Base-by-base conservation (phyloP, 2,888 invertebrate genomes). In the Leptodirus hochenwartii region DNA sequence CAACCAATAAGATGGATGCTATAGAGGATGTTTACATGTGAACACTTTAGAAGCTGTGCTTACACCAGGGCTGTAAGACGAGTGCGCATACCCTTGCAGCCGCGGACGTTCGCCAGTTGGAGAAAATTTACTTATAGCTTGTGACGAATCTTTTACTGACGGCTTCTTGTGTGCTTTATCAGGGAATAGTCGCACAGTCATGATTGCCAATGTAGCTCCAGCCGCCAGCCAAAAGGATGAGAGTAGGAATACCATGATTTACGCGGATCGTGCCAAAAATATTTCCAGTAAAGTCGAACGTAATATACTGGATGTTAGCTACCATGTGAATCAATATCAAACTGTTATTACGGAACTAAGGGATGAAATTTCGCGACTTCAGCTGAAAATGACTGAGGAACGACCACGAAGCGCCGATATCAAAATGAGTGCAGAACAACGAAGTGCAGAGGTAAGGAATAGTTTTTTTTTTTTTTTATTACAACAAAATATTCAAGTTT, bases 171-270 rank as follows among this genome's bases (percentile, higher is more conserved):
- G n/a, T n/a, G n/a, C n/a, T n/a, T n/a, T n/a, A n/a, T n/a, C n/a
- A n/a, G 56, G 93, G 4, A 87, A 90, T 48, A 91, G 91, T 48
- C 75, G 82, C 44, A 95, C 95, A 0, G 88, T 91, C 9, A 95
- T 95, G 93, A 84, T 95, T 34, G 93, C 93, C 3, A 91, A 95
- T 56, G 80, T 93, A 22, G 81, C 87, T 2, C 85, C 93, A 0
- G 78, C 81, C 17, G 66, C 67, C 10, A 56, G 61, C 5, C 78
- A 84, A 45, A 74, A 82, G 16, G 93, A 95, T 48, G 93, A 95
- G 53, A 40, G 44, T 1, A 29, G 25, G 25, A 95, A 91, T 47
- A 95, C 95, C 0, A 59, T 95, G 15, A 76, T 85, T 26, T 95
- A 95, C 54, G 93, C 93, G 1, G 85, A 90, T 50, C 65, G 91